Evolutionary conservation across 1,140 invertebrate species (phyloP), one percentile per base, ranked within the genome.

Genomic region (Drosophila lacertosa): DNA sequence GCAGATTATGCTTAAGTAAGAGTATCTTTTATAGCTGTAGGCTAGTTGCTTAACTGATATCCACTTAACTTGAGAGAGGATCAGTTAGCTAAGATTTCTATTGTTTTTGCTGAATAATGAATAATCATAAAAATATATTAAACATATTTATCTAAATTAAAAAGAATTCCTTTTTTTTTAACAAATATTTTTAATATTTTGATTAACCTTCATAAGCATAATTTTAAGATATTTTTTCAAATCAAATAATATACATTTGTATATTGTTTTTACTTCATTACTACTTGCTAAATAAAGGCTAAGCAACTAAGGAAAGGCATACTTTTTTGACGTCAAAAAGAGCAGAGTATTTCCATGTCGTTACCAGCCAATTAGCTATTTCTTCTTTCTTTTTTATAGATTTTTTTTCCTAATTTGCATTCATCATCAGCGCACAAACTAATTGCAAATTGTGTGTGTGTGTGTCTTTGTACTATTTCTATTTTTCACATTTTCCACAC

Each of bases 371-470:
- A 15, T 50, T 32, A 11, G n/a, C 35, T 74, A 51, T 45, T 51
- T 42, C 10, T 16, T 47, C 54, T 64, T 45, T 62, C 13, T 16
- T 33, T 47, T 24, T 39, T 33, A 44, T 62, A 45, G 29, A 40
- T 16, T 48, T 58, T 40, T 45, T 69, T 42, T 81, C 65, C 77
- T 86, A 84, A 84, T 84, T 84, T 84, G 81, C 81, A 84, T 84
- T 84, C 81, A 84, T 70, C 67, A 70, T 74, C 81, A 77, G 77
- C 63, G 65, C 81, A 68, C 70, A 77, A 82, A 81, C 81, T 86
- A 86, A 86, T 86, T 86, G 81, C 81, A 77, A 76, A 77, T 51
- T 33, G 63, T 66, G 37, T 44, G 47, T 62, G 24, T 20, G 22
- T 13, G 33, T 55, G 60, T 54, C 60, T 60, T 47, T 72, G 68